Base-by-base conservation (phyloP, 2,797 vertebrate species). In the Dromococcyx pavoninus region DNA sequence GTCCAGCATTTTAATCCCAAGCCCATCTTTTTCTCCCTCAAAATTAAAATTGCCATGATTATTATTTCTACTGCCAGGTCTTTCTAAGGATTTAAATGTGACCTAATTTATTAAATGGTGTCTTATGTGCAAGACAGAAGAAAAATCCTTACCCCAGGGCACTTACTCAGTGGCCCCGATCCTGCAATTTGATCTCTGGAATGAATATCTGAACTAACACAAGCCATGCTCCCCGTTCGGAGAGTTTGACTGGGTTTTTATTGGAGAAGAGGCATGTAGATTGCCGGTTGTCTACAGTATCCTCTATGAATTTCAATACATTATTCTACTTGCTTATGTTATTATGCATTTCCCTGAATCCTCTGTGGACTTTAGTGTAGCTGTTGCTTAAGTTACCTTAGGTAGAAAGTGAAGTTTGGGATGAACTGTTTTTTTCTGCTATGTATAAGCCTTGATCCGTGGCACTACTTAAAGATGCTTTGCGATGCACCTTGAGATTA, bases 401-500 rank as follows among this genome's bases (percentile, higher is more conserved):
- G 73, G 32, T 9, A 72, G 48, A 60, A 15, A 56, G 56, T 46
- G 30, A 78, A 65, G 56, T 86, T 88, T 65, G 53, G 50, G 61
- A 37, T 75, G 28, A 77, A 62, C 25, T 56, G 7, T 5, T 35
- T 87, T 86, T 71, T 72, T 50, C 27, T 57, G 35, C 61, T 72
- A 15, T 30, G 13, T 53, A 2, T 65, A 83, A 92, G 58, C 73
- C 88, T 92, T 92, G 71, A 84, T 94, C 74, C 94, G 80, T 91
- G 77, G 56, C 53, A 50, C 70, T 70, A 13, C 77, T 76, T 79
- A 77, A 53, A 89, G 85, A 82, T 79, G 88, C 88, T 93, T 91
- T 94, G 87, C 8, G 5, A 75, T 70, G 70, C 73, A 88, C 92
- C 94, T 95, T 94, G 89, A 95, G 90, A 96, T 96, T 96, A 93